These are phyloP conservation scores for Folsomia manolachei DNA, from an alignment of 2,888 invertebrate genomes.

Conservation along the genomic window DNA sequence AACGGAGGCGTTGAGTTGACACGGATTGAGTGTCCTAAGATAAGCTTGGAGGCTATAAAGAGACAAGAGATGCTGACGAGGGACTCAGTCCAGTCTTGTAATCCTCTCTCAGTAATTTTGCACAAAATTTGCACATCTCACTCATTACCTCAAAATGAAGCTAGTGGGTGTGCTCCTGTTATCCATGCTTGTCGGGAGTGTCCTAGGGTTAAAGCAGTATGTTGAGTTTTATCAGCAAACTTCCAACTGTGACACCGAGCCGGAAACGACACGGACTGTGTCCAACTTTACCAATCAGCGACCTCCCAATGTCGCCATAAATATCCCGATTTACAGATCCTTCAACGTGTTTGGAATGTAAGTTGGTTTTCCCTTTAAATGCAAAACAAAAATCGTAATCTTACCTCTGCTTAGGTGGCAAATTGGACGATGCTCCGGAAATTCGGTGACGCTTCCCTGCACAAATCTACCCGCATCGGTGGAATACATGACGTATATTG, in stretches of 20 bases:
- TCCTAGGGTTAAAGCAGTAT: background rate
- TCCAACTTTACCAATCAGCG: background rate
- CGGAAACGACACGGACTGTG: background rate
- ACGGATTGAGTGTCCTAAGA: too few relatives aligned
- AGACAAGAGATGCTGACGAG: too few relatives aligned
- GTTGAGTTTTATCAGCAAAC: background rate
- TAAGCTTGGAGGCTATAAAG: too few relatives aligned
- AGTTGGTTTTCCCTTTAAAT: too few relatives aligned
- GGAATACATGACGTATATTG: background rate
- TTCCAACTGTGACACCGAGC: background rate
- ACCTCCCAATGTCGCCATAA: background rate
- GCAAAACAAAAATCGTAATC: too few relatives aligned
- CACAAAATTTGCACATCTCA: too few relatives aligned
- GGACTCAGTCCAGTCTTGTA: too few relatives aligned
- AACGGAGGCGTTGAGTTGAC: too few relatives aligned
- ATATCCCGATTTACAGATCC: background rate
- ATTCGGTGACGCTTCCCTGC: background rate
- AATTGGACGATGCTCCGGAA: background rate
- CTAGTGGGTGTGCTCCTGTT: too few relatives aligned
- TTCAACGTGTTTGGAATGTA: background rate
- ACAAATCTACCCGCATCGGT: background rate
- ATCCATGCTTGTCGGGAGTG: too few relatives aligned
- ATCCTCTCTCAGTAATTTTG: too few relatives aligned
- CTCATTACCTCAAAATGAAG: too few relatives aligned
- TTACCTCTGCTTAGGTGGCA: background rate